phyloP scores from a whole-genome alignment of 1,140 invertebrate genomes.

The Drosophila punjabiensis region DNA sequence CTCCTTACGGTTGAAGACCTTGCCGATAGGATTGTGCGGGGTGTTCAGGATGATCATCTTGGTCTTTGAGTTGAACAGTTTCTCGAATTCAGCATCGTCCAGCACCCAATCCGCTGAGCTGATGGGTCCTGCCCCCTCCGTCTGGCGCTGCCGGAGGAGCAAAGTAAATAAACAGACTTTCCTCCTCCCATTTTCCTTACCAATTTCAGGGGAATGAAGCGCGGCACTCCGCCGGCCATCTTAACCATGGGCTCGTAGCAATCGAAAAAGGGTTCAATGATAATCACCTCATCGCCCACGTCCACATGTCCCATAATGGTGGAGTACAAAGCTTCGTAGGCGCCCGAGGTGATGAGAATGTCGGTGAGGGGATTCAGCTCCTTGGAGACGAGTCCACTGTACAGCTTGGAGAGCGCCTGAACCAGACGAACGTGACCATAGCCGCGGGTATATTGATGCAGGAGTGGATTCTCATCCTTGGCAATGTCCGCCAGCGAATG shows the following conservation, averaged over 20 bases:
- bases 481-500: slow-evolving; percentile 91
- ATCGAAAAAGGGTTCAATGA: slow-evolving; percentile 99
- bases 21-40: slow-evolving; percentile 98
- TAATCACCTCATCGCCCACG: slow-evolving; percentile 96
- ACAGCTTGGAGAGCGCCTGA: slow-evolving; percentile 93
- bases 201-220: slow-evolving; percentile 94
- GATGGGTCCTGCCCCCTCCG: slow-evolving; percentile 76
- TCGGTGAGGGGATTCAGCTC: slow-evolving; percentile 93
- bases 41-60: slow-evolving; percentile 98
- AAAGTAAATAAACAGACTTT: background rate
- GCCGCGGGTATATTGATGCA: slow-evolving; percentile 97
- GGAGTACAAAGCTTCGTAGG: slow-evolving; percentile 96
- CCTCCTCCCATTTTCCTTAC: slow-evolving; percentile 85
- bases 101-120: slow-evolving; percentile 95
- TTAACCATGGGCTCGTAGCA: slow-evolving; percentile 98
- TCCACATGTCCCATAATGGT: slow-evolving; percentile 94
- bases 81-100: slow-evolving; percentile 92
- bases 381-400: slow-evolving; percentile 91
- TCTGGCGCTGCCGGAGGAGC: slow-evolving; percentile 44
- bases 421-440: slow-evolving; percentile 97
- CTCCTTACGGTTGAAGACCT: slow-evolving; percentile 92
- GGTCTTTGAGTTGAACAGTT: slow-evolving; percentile 95
- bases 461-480: slow-evolving; percentile 89
- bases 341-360: slow-evolving; percentile 95
- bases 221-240: slow-evolving; percentile 93